Evolutionary conservation across 2,797 vertebrate species (phyloP), one percentile per base, ranked within the genome.

Genomic region (Calcarius lapponicus): DNA sequence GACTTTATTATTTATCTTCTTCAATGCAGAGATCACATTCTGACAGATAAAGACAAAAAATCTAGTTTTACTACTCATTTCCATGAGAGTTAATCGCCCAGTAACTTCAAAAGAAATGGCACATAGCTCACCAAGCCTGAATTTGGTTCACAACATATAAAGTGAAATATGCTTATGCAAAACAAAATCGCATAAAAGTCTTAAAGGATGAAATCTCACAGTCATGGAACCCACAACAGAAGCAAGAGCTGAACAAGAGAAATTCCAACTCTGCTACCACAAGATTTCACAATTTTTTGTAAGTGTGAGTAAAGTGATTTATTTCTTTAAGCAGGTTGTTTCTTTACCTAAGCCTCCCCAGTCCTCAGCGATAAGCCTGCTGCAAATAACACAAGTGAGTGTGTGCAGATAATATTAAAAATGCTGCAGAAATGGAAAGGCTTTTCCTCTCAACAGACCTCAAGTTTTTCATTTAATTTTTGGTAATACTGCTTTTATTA

Each of bases 121-220:
- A 60, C 47, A 58, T 51, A 54, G 34, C 81, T 92, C 65, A 94
- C 47, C 82, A 90, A 84, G 65, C 40, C 66, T 88, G 89, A 94
- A 88, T 94, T 93, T 80, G 7, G 74, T 87, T 84, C 90, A 72
- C 50, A 50, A 86, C 79, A 79, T 71, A 65, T 26, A 56, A 90
- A 95, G 71, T 72, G 74, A 94, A 96, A 93, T 85, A 80, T 19
- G 64, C 67, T 93, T 85, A 94, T 82, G 93, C 89, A 86, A 93
- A 94, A 82, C 62, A 95, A 93, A 95, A 87, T 91, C 6, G 0
- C 70, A 92, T 91, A 34, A 64, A 92, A 87, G 75, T 71, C 76
- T 96, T 82, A 93, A 91, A 85, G 93, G 88, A 96, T 95, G 76
- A 96, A 93, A 84, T 86, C 74, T 90, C 70, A 85, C 36, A 72